Conservation (phyloP, 1,140 invertebrate species). For the Calliphora vicina region DNA sequence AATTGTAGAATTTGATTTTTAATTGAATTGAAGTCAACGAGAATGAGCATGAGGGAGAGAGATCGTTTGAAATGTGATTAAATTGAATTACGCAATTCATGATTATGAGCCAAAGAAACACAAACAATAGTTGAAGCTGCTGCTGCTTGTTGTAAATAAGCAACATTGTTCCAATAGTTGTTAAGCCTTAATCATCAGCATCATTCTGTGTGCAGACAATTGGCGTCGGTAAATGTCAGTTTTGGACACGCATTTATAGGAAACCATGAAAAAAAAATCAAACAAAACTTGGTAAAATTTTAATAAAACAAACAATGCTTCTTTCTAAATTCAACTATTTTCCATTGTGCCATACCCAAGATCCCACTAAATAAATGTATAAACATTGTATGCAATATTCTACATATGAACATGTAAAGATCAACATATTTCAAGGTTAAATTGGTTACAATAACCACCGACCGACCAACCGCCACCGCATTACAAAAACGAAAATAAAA, state of each 20-base stretch:
- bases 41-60: background rate
- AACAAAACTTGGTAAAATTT: background rate
- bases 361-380: background rate
- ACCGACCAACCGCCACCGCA: slow-evolving; percentile 35
- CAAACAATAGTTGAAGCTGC: background rate
- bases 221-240: slow-evolving; percentile 20
- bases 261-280: background rate
- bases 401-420: slow-evolving; percentile 19
- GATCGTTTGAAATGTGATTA: background rate
- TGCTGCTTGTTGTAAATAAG: background rate
- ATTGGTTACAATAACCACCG: slow-evolving; percentile 38
- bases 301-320: slow-evolving; percentile 38
- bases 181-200: background rate
- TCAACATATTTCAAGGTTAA: slow-evolving; percentile 42
- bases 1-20: slow-evolving; percentile 16
- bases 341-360: background rate
- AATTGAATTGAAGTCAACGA: background rate
- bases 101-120: background rate
- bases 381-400: background rate
- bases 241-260: slow-evolving; percentile 37
- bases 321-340: background rate
- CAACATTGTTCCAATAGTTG: background rate
- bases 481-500: background rate
- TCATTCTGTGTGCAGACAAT: slow-evolving; percentile 17
- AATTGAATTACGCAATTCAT: background rate